Evolutionary conservation across 2,888 invertebrate species (phyloP).

Genomic region (Caenorhabditis sinica): DNA sequence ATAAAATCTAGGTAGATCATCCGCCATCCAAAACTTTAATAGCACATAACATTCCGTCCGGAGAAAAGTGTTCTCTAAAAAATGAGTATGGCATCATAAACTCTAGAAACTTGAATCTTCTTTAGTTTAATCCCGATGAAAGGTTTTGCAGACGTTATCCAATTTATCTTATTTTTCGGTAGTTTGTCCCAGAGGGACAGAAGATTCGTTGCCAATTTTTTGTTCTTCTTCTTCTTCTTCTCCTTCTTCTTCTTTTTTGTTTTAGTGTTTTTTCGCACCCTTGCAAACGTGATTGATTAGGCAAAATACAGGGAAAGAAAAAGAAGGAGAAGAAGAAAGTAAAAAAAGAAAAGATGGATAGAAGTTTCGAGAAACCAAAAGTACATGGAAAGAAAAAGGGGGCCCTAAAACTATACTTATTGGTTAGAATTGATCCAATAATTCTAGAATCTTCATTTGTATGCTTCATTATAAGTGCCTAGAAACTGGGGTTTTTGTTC

Average conservation of each 20-base stretch:
- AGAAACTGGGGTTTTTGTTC: too few relatives aligned
- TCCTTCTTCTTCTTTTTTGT: constrained; percentile 1
- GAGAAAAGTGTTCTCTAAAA: background rate
- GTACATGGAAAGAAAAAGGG: too few relatives aligned
- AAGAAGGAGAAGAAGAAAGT: background rate
- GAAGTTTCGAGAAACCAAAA: too few relatives aligned
- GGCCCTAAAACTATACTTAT: too few relatives aligned
- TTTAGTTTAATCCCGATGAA: constrained; percentile 27
- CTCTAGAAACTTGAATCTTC: background rate
- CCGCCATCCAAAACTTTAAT: too few relatives aligned
- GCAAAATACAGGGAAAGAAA: background rate
- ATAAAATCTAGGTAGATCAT: too few relatives aligned
- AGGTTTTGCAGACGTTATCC: background rate
- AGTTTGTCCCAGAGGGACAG: constrained; percentile 2
- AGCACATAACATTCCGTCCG: too few relatives aligned
- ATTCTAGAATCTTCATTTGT: too few relatives aligned
- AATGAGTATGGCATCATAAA: background rate
- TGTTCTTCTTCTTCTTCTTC: too few relatives aligned
- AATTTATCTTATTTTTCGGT: constrained; percentile 4
- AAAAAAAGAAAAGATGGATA: too few relatives aligned
- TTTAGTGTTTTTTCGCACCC: background rate
- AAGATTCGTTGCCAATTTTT: constrained; percentile 34
- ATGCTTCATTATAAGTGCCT: too few relatives aligned
- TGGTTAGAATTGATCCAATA: too few relatives aligned
- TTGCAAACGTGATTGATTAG: background rate